These are phyloP conservation scores for Trilocha varians DNA, from an alignment of 2,888 invertebrate species.

Conservation along the genomic window DNA sequence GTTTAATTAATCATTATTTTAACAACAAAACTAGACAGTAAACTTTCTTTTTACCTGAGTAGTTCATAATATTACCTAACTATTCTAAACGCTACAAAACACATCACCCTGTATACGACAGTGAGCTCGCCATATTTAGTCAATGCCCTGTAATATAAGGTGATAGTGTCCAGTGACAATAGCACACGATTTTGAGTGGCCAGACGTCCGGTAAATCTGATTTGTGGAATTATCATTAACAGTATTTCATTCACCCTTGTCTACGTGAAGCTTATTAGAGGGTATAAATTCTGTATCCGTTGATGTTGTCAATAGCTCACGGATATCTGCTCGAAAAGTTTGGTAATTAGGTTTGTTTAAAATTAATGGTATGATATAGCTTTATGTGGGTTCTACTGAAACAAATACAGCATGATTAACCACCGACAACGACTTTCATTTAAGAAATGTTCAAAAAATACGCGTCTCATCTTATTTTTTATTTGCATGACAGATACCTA, in stretches of 20 bases:
- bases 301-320: constrained; percentile 45
- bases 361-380: no score
- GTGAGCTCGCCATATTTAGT: constrained; percentile 41
- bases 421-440: no score
- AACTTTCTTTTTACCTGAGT: no score
- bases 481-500: no score
- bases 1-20: no score
- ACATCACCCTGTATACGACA: not conserved
- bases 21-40: no score
- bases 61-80: no score
- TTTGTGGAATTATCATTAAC: constrained; percentile 74
- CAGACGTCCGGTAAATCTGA: constrained; percentile 71
- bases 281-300: constrained; percentile 67
- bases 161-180: constrained; percentile 67
- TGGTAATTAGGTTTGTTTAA: not conserved
- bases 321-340: constrained; percentile 49
- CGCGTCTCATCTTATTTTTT: no score
- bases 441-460: no score
- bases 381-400: no score
- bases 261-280: constrained; percentile 61
- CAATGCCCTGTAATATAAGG: constrained; percentile 59
- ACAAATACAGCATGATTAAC: no score
- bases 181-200: constrained; percentile 63
- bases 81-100: not conserved
- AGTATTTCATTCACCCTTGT: constrained; percentile 68